Conservation (phyloP, 2,888 invertebrate species). For the Digitonthophagus gazella region DNA sequence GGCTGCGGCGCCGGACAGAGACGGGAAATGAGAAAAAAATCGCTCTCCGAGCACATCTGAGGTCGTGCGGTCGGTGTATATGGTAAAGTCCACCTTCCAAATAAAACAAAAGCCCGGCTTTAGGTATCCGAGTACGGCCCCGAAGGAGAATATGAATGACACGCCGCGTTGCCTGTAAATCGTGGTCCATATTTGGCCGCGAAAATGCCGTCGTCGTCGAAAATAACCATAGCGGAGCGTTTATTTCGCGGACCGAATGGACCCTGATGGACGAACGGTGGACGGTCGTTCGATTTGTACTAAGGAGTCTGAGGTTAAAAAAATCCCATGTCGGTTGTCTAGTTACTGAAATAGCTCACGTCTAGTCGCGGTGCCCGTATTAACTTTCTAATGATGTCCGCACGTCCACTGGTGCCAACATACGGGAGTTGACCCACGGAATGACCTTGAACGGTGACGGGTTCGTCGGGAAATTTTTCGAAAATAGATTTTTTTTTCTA, state of each 20-base stretch:
- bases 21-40: neutral
- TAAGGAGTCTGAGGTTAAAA: neutral
- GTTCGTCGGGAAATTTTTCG: neutral
- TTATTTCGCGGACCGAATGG: neutral
- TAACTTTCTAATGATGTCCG: slow-evolving; percentile 7
- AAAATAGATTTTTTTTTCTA: neutral
- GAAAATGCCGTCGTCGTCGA: neutral
- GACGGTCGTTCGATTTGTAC: neutral
- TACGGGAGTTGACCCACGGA: slow-evolving; percentile 4
- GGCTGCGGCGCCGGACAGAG: neutral
- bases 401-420: slow-evolving; percentile 8
- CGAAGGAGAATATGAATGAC: neutral
- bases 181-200: neutral
- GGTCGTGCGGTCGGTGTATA: neutral
- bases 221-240: neutral
- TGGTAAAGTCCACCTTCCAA: neutral
- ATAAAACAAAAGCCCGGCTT: neutral
- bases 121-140: neutral
- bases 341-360: neutral
- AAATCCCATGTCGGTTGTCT: neutral
- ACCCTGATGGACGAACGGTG: neutral
- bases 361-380: neutral
- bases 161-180: neutral
- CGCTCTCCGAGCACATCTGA: neutral
- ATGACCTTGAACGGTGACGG: slow-evolving; percentile 9